Conservation (phyloP, 2,797 vertebrate species). For the Zalophus californianus region DNA sequence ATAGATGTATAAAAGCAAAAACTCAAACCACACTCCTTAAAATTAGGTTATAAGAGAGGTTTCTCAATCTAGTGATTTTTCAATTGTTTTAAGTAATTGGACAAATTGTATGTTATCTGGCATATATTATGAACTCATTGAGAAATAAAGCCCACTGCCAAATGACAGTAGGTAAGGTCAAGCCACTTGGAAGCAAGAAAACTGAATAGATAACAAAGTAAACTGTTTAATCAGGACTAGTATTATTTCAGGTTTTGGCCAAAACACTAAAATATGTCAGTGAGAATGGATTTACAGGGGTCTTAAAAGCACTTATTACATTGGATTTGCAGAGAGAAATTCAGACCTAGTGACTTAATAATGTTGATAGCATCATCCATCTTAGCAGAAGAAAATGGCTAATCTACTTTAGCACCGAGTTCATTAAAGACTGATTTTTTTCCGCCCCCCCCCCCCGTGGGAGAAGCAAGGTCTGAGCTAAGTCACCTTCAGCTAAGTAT, state of each 20-base stretch:
- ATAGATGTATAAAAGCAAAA: neutral
- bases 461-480: constrained; percentile 65
- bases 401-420: constrained; percentile 82
- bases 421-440: constrained; percentile 81
- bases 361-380: constrained; percentile 83
- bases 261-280: constrained; percentile 58
- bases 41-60: neutral
- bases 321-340: constrained; percentile 77
- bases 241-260: constrained; percentile 53
- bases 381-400: constrained; percentile 79
- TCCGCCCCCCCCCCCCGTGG: neutral
- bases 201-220: neutral
- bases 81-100: neutral
- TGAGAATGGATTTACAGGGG: constrained; percentile 72
- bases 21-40: neutral
- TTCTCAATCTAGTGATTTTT: neutral
- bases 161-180: neutral
- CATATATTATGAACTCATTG: neutral
- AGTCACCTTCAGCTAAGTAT: constrained; percentile 75
- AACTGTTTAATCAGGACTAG: constrained; percentile 11
- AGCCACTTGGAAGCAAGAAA: neutral
- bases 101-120: neutral
- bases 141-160: neutral
- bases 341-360: constrained; percentile 83
- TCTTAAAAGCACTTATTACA: constrained; percentile 79